These are phyloP conservation scores for Ictidomys tridecemlineatus DNA, from an alignment of 2,113 vertebrate genomes.

Conservation along the genomic window DNA sequence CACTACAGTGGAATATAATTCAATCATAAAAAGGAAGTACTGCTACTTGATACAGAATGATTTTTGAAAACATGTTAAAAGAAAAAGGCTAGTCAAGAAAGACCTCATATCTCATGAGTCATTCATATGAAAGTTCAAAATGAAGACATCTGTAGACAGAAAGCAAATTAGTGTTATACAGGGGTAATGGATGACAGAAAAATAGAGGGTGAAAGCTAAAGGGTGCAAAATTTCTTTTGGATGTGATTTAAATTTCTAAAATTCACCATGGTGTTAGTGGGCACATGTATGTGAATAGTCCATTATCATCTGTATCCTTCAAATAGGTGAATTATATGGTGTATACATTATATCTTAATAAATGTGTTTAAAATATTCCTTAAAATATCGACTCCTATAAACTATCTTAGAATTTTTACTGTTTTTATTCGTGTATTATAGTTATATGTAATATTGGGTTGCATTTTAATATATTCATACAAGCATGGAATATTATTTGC, in stretches of 20 bases:
- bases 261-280: background rate
- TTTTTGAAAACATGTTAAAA: background rate
- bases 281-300: background rate
- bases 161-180: background rate
- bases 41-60: background rate
- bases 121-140: background rate
- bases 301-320: background rate
- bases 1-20: background rate
- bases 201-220: background rate
- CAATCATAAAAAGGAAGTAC: background rate
- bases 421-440: no score
- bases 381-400: background rate
- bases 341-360: background rate
- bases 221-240: background rate
- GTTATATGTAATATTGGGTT: no score
- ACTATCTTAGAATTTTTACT: background rate
- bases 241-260: slow-evolving; percentile 14
- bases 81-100: background rate
- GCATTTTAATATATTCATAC: no score
- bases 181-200: background rate
- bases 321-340: background rate
- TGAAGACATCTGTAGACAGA: background rate
- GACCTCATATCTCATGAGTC: background rate
- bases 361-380: background rate
- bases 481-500: no score